These are phyloP conservation scores for Hemiprocne comata DNA, from an alignment of 2,113 vertebrate genomes.

Conservation along the genomic window DNA sequence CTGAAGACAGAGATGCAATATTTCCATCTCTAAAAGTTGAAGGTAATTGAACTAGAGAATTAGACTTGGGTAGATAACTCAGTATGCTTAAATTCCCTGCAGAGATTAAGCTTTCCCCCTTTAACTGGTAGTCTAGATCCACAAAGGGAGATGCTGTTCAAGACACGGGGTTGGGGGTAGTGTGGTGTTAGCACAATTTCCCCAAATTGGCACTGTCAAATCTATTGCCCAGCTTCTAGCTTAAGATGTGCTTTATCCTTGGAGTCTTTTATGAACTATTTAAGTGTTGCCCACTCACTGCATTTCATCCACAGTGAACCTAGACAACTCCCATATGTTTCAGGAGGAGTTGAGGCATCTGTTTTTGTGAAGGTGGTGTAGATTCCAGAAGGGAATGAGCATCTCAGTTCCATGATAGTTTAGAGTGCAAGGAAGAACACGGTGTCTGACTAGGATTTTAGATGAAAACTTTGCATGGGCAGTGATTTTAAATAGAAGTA, in stretches of 20 bases:
- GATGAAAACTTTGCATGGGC: neutral
- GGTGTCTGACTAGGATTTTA: neutral
- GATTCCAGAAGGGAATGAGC: neutral
- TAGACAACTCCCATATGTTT: neutral
- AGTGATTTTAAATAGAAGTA: neutral
- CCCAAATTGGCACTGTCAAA: neutral
- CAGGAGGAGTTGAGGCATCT: neutral
- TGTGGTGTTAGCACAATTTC: accelerated
- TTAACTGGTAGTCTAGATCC: neutral
- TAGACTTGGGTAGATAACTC: neutral
- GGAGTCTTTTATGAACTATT: neutral
- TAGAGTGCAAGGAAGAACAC: neutral
- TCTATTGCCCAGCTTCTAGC: neutral
- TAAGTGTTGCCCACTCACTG: neutral
- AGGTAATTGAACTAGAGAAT: neutral
- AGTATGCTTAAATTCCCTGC: neutral
- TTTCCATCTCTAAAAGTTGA: neutral
- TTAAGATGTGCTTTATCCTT: neutral
- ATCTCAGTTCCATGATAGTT: accelerated
- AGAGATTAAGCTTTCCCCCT: neutral
- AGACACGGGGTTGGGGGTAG: accelerated
- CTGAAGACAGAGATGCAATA: neutral
- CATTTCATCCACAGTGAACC: neutral
- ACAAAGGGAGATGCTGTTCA: neutral
- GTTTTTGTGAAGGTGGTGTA: neutral